phyloP scores from a whole-genome alignment of 2,888 invertebrate genomes.

The Adelphocoris suturalis region DNA sequence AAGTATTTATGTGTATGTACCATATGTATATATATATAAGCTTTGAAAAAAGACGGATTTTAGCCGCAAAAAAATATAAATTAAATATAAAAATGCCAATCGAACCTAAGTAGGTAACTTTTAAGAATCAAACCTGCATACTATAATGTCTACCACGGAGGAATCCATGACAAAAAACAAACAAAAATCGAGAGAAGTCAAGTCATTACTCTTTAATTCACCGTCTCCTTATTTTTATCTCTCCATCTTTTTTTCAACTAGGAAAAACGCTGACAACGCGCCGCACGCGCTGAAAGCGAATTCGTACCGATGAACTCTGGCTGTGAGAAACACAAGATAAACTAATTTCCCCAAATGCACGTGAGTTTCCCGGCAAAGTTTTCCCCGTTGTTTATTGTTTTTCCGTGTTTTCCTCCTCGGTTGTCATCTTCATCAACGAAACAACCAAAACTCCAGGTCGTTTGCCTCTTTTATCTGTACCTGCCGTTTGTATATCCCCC shows the following conservation, averaged over 20 bases:
- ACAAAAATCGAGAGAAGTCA: too few species aligned
- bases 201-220: too few species aligned
- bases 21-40: too few species aligned
- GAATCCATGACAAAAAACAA: too few species aligned
- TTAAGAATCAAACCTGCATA: too few species aligned
- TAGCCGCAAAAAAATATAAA: too few species aligned
- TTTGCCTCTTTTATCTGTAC: not conserved
- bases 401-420: not conserved
- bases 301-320: not conserved
- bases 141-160: too few species aligned
- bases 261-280: not conserved
- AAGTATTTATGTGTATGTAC: too few species aligned
- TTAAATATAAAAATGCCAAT: too few species aligned
- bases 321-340: not conserved
- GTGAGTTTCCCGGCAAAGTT: not conserved
- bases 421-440: constrained; percentile 20
- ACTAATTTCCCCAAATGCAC: not conserved
- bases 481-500: too few species aligned
- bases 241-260: not conserved
- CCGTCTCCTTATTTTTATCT: not conserved
- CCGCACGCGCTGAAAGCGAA: not conserved
- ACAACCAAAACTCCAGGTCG: constrained; percentile 18
- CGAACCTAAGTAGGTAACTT: too few species aligned
- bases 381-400: not conserved
- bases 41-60: too few species aligned